Evolutionary conservation across 2,113 vertebrate species (phyloP), one percentile per base, ranked within the genome.

Genomic region (Rhinoptilus africanus): DNA sequence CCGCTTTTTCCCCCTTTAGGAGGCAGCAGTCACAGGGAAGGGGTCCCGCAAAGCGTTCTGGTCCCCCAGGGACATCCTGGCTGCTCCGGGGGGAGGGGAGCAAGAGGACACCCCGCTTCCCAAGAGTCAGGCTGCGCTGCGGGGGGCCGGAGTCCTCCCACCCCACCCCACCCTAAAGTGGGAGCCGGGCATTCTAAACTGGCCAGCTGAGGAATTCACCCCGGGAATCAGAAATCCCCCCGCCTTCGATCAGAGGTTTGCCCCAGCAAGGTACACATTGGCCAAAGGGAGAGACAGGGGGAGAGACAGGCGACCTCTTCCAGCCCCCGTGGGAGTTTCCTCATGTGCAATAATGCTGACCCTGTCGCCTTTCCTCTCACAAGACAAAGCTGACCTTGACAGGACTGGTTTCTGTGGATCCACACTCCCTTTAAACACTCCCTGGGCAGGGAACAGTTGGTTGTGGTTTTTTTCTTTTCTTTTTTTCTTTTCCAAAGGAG

Each of bases 371-470:
- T 79, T 78, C 80, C 57, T 92, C 82, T 96, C 62, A 79, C 71
- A 68, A 87, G 80, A 73, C 91, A 95, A 93, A 89, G 89, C 62
- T 95, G 95, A 95, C 96, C 94, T 95, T 95, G 89, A 79, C 86
- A 79, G 80, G 59, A 37, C 80, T 81, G 73, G 66, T 92, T 96
- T 93, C 69, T 81, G 90, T 74, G 88, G 64, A 91, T 79, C 76
- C 39, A 48, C 43, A 24, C 82, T 88, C 83, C 86, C 84, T 62
- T 94, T 89, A 97, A 92, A 84, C 80, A 79, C 53, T 85, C 53
- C 69, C 69, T 30, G 74, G 48, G 69, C 67, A 86, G 75, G 67
- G 59, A 39, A 48, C 50, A 87, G 63, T 14, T 30, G 10, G n/a
- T n/a, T 26, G 23, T 30, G 19, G 8, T 10, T 39, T 62, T 27